Evolutionary conservation across 2,113 vertebrate species (phyloP), one percentile per base, ranked within the genome.

Genomic region (Caranx ignobilis): DNA sequence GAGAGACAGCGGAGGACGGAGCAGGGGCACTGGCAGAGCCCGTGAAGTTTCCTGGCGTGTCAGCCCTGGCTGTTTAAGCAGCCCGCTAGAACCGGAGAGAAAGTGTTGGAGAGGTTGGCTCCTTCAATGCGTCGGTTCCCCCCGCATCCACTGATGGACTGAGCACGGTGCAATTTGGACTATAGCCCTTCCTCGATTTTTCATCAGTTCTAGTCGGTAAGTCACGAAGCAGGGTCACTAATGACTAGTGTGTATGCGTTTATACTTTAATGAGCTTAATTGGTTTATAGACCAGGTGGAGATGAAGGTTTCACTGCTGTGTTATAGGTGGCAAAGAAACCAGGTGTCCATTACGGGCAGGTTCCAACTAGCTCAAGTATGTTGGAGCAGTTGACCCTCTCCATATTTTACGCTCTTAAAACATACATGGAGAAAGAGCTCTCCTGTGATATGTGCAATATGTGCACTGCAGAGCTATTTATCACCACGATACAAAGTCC

Each of bases 121-220:
- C 61, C 47, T 83, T 35, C 70, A 21, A 61, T 82, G 80, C 71
- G 71, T 81, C 68, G 71, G 2, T 19, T 74, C 72, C 60, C 72
- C 60, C 39, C 31, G 69, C 62, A 7, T 69, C 64, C 45, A 26
- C 76, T 21, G 65, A 92, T 92, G 89, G 91, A 87, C 67, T 43
- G 69, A 64, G 74, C 6, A 16, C 71, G 68, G 82, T 79, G 71
- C 69, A 13, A 76, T 68, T 82, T 48, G 91, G 90, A 91, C 19
- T 86, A 79, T 86, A 79, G 19, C 59, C 18, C 47, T 31, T 32
- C 48, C 21, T 15, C 47, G 26, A 26, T 43, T 80, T 63, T 68
- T 60, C 68, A n/a, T 31, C 84, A 66, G 11, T 82, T 82, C 56
- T 31, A 74, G 9, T 31, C 81, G 90, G 92, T 93, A 91, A 92